These are phyloP conservation scores for Zygothrica quintamaculata DNA, from an alignment of 2,888 invertebrate species.

Conservation along the genomic window DNA sequence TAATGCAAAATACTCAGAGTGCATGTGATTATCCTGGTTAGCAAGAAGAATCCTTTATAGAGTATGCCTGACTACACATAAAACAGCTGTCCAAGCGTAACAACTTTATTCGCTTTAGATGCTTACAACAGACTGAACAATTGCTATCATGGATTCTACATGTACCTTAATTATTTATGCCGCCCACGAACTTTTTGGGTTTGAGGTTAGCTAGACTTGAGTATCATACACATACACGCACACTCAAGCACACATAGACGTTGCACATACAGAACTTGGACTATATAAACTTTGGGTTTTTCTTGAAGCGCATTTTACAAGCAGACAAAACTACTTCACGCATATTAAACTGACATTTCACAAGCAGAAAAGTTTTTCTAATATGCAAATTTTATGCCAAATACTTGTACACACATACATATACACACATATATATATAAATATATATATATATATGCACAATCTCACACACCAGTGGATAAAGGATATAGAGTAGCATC, in stretches of 20 bases:
- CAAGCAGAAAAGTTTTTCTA: conserved; percentile 77
- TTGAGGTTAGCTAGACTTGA: not conserved
- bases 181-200: conserved; percentile 48
- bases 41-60: not conserved
- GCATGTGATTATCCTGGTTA: not conserved
- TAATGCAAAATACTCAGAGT: too few relatives aligned
- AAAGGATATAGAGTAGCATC: conserved; percentile 1
- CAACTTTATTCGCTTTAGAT: not conserved
- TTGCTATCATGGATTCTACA: conserved; percentile 11
- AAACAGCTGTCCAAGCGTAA: not conserved
- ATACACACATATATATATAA: not conserved
- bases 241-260: conserved; percentile 6
- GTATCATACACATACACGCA: not conserved
- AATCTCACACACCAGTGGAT: not conserved
- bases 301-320: conserved; percentile 60
- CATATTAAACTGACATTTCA: conserved; percentile 80
- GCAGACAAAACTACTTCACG: conserved; percentile 76
- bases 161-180: conserved; percentile 73
- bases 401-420: conserved; percentile 32
- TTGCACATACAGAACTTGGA: conserved; percentile 52
- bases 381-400: conserved; percentile 76
- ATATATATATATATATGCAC: not conserved
- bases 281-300: conserved; percentile 68
- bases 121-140: conserved; percentile 11
- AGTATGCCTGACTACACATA: not conserved